Evolutionary conservation across 2,888 invertebrate species (phyloP), one percentile per base, ranked within the genome.

Genomic region (Villa cingulata): DNA sequence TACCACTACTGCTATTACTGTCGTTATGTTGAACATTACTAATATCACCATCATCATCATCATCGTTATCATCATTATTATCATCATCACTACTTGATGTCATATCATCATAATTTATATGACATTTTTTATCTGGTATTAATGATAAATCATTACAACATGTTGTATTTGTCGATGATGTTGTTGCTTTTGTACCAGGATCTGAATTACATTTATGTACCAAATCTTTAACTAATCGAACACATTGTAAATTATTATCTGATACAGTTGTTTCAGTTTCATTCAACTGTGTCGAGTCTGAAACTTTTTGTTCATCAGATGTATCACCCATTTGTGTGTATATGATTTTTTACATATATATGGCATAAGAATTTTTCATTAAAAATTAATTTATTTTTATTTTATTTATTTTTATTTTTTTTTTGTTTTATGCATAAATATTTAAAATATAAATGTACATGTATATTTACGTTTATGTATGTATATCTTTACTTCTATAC

Each of bases 201-300:
- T 80, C 79, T 58, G 79, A 80, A 58, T 77, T 75, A 62, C 79
- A 79, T 70, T 80, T 80, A 58, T 80, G 80, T 55, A 80, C 78
- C 60, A 77, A 68, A 68, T 80, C 80, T 63, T 80, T 80, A 54
- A 72, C 73, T 55, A 60, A 69, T 23, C 16, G 16, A 16, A 36
- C 36, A 36, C n/a, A 36, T 6, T 36, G 36, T 36, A 36, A 36
- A n/a, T 36, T 36, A 36, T 14, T 36, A n/a, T n/a, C 4, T 12
- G 2, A 4, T 36, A 12, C 3, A 1, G 29, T 2, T 7, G 6
- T 40, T 36, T 37, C 18, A 43, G 37, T 42, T 42, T 9, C 32
- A 19, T 29, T 38, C 12, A 14, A 4, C 12, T 12, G 4, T 32
- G 29, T 32, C 29, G 9, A 14, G 4, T 37, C 34, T n/a, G 23